Conservation (phyloP, 1,140 invertebrate species). For the Trigoniulus corallinus region DNA sequence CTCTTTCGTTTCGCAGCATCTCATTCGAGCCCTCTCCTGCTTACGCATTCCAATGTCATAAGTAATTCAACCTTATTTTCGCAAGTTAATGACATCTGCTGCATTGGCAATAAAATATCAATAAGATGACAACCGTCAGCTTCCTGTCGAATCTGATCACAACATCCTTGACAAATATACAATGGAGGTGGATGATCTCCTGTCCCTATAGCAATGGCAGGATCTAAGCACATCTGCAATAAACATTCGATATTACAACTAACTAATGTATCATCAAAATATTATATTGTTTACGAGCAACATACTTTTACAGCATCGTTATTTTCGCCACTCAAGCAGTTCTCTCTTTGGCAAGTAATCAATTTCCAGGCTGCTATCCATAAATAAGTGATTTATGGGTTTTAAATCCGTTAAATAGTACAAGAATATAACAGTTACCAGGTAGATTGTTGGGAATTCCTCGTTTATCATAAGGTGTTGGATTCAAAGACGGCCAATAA, state of each 20-base stretch:
- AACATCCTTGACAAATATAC: constrained; percentile 91
- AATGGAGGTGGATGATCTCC: constrained; percentile 75
- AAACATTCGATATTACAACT: background rate
- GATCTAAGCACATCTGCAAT: constrained; percentile 34
- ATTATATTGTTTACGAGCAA: background rate
- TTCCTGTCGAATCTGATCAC: constrained; percentile 61
- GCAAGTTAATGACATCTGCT: constrained; percentile 82
- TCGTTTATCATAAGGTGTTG: constrained; percentile 76
- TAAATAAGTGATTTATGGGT: too few relatives aligned
- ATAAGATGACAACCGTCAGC: constrained; percentile 62
- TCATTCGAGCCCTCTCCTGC: too few relatives aligned
- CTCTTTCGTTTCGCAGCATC: too few relatives aligned
- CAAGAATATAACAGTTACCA: too few relatives aligned
- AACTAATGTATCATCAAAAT: background rate
- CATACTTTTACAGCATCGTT: constrained; percentile 20
- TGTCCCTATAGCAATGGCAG: constrained; percentile 37
- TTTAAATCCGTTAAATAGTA: too few relatives aligned
- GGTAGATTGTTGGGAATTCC: constrained; percentile 75
- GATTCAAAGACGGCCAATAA: constrained; percentile 98
- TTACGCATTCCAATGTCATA: constrained; percentile 7
- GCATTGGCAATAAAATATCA: constrained; percentile 85
- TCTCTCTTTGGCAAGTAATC: constrained; percentile 19
- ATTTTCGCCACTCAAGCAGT: constrained; percentile 14
- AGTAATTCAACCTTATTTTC: constrained; percentile 70
- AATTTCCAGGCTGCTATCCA: constrained; percentile 22